phyloP scores from a whole-genome alignment of 2,113 vertebrate genomes.

The Burhinus oedicnemus region DNA sequence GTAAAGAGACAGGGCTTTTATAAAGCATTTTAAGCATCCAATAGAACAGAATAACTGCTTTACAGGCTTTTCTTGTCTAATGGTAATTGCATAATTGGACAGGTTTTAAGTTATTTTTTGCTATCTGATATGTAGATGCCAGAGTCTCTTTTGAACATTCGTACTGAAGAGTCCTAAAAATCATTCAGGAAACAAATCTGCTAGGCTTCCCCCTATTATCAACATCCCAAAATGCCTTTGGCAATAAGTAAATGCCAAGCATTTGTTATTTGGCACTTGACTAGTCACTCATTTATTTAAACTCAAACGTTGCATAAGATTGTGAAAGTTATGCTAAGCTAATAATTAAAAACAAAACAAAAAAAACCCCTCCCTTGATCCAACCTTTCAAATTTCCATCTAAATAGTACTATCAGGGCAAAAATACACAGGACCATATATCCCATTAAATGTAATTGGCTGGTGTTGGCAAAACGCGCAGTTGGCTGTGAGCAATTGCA shows the following conservation, averaged over 20 bases:
- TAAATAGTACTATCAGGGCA: not conserved
- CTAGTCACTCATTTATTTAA: slow-evolving; percentile 18
- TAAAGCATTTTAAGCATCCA: not conserved
- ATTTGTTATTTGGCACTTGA: slow-evolving; percentile 35
- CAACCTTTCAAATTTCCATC: not conserved
- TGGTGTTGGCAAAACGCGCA: not conserved
- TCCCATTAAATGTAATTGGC: rapidly evolving
- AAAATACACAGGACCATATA: not conserved
- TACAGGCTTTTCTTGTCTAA: not conserved
- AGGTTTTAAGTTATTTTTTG: not conserved
- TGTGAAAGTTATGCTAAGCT: not conserved
- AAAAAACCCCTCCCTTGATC: not conserved
- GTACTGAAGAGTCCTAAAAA: not conserved
- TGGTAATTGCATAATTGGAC: slow-evolving; percentile 1
- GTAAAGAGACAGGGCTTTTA: slow-evolving; percentile 13
- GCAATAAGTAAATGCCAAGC: slow-evolving; percentile 33
- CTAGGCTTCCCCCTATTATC: not conserved
- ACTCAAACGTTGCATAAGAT: not conserved
- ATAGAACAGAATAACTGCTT: not conserved
- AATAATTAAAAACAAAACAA: not conserved
- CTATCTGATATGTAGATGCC: not conserved
- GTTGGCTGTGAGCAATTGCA: not conserved
- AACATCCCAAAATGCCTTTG: slow-evolving; percentile 14
- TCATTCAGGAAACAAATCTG: not conserved
- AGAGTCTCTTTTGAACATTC: not conserved